Evolutionary conservation across 1,140 invertebrate species (phyloP).

Genomic region (Prorops nasuta): DNA sequence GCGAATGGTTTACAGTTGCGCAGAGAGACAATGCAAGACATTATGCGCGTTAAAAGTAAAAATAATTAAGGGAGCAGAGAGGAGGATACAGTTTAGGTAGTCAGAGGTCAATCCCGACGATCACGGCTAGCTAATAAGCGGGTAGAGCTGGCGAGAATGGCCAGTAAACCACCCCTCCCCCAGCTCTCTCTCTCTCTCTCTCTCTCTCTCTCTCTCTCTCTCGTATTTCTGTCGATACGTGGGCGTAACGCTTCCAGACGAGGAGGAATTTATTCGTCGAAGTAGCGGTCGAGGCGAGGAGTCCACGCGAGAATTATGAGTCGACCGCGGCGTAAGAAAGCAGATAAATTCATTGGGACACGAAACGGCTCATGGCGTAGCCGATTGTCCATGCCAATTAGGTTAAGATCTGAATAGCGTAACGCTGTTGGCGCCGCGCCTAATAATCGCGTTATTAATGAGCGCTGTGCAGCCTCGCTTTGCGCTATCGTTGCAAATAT

Average conservation of each 20-base stretch:
- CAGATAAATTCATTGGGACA: slow-evolving; percentile 38
- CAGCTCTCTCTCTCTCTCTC: too few species aligned
- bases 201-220: too few species aligned
- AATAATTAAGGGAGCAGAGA: too few species aligned
- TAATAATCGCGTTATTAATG: slow-evolving; percentile 47
- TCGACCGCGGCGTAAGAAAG: slow-evolving; percentile 24
- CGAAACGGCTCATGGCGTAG: slow-evolving; percentile 31
- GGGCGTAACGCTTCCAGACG: slow-evolving; percentile 11
- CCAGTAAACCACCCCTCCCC: too few species aligned
- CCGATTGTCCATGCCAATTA: slow-evolving; percentile 46
- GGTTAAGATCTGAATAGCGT: slow-evolving; percentile 40
- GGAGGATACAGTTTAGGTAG: too few species aligned
- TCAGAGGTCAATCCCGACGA: too few species aligned
- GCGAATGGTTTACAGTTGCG: too few species aligned
- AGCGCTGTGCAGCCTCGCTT: slow-evolving; percentile 18
- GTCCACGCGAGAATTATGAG: slow-evolving; percentile 26
- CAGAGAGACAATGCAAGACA: too few species aligned
- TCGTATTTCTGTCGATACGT: background rate
- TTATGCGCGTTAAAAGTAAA: too few species aligned
- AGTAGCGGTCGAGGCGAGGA: background rate
- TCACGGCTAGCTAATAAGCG: too few species aligned
- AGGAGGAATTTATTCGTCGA: slow-evolving; percentile 27
- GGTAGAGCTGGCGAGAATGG: too few species aligned
- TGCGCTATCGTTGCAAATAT: too few species aligned
- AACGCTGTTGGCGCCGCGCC: slow-evolving; percentile 34